phyloP scores from a whole-genome alignment of 2,113 vertebrate species.

The Dasyornis broadbenti region DNA sequence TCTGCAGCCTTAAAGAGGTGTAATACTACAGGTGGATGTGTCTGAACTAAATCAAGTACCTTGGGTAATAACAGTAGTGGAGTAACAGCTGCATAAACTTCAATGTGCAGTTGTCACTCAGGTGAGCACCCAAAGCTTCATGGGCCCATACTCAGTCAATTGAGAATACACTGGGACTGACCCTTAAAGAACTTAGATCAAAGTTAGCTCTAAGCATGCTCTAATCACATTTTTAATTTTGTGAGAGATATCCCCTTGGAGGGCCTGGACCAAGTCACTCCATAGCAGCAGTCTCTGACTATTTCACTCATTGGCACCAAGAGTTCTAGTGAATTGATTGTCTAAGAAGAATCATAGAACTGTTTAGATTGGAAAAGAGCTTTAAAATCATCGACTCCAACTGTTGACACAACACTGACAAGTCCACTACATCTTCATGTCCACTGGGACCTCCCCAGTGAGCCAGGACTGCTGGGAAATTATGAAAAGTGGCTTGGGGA shows the following conservation, averaged over 20 bases:
- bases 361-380: neutral
- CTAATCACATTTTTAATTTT: neutral
- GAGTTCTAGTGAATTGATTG: neutral
- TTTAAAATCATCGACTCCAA: accelerated
- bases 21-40: neutral
- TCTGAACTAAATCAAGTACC: neutral
- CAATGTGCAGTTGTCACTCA: neutral
- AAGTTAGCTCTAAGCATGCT: neutral
- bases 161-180: neutral
- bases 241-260: neutral
- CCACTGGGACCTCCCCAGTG: neutral
- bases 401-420: neutral
- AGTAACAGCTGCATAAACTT: neutral
- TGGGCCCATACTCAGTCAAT: neutral
- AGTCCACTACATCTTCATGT: neutral
- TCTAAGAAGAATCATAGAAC: neutral
- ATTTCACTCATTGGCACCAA: neutral
- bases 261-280: neutral
- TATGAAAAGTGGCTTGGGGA: accelerated
- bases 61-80: neutral
- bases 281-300: neutral
- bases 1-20: neutral
- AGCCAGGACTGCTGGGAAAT: neutral
- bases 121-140: neutral
- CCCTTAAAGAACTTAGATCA: neutral